Conservation (phyloP, 2,797 vertebrate species). For the Sebastes diploproa region DNA sequence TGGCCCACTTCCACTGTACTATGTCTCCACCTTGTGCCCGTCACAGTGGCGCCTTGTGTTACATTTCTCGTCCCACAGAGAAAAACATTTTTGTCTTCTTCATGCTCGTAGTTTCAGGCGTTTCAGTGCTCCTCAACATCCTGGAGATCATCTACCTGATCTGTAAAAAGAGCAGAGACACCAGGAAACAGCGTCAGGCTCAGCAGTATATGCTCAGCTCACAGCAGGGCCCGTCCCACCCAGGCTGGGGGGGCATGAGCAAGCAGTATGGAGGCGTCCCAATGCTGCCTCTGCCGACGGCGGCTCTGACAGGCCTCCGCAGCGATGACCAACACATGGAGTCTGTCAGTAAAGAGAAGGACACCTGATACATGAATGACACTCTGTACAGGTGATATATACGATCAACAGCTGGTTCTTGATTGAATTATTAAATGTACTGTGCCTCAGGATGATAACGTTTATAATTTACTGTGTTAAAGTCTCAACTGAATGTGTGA, state of each 20-base stretch:
- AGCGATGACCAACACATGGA: not conserved
- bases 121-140: slow-evolving; percentile 89
- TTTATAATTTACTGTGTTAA: no score
- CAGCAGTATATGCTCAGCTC: not conserved
- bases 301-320: not conserved
- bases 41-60: slow-evolving; percentile 80
- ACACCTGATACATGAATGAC: slow-evolving; percentile 11
- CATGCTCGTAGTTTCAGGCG: slow-evolving; percentile 88
- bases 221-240: not conserved
- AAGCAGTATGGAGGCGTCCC: not conserved
- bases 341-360: slow-evolving; percentile 39
- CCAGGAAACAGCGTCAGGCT: not conserved
- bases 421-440: no score
- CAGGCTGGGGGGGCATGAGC: not conserved
- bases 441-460: no score
- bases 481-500: no score
- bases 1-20: slow-evolving; percentile 79
- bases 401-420: no score
- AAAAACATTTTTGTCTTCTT: slow-evolving; percentile 92
- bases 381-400: no score
- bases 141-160: slow-evolving; percentile 84
- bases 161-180: slow-evolving; percentile 24
- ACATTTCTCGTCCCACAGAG: slow-evolving; percentile 90
- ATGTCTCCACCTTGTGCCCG: slow-evolving; percentile 78
- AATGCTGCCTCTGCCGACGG: not conserved